These are phyloP conservation scores for Ctenopoma multispine DNA, from an alignment of 2,797 vertebrate species.

Conservation along the genomic window DNA sequence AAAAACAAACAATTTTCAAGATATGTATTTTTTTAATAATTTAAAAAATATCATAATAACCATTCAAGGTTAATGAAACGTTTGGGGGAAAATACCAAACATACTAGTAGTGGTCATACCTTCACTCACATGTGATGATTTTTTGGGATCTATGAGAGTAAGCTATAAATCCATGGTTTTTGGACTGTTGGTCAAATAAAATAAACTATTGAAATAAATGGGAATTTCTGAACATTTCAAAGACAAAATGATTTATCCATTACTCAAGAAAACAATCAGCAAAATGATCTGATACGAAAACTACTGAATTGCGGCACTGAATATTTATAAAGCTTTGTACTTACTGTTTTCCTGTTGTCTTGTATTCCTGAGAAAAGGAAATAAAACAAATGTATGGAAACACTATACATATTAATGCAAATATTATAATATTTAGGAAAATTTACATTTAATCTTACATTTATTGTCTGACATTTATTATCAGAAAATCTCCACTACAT, in stretches of 20 bases:
- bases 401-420: no score
- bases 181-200: background rate
- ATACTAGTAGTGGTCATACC: no score
- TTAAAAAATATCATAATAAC: background rate
- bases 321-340: constrained; percentile 16
- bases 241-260: background rate
- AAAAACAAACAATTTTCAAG: constrained; percentile 7
- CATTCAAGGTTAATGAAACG: background rate
- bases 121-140: no score
- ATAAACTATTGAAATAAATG: background rate
- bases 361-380: constrained; percentile 73
- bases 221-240: no score
- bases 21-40: background rate
- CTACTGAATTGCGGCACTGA: background rate
- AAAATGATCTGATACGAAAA: background rate
- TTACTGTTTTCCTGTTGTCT: constrained; percentile 79
- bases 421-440: no score
- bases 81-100: background rate
- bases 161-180: background rate
- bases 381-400: constrained; percentile 3
- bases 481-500: no score
- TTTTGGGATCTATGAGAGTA: background rate
- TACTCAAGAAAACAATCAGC: background rate
- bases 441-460: no score
- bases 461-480: no score